These are phyloP conservation scores for Nomada goodeniana DNA, from an alignment of 2,888 invertebrate genomes.

Conservation along the genomic window DNA sequence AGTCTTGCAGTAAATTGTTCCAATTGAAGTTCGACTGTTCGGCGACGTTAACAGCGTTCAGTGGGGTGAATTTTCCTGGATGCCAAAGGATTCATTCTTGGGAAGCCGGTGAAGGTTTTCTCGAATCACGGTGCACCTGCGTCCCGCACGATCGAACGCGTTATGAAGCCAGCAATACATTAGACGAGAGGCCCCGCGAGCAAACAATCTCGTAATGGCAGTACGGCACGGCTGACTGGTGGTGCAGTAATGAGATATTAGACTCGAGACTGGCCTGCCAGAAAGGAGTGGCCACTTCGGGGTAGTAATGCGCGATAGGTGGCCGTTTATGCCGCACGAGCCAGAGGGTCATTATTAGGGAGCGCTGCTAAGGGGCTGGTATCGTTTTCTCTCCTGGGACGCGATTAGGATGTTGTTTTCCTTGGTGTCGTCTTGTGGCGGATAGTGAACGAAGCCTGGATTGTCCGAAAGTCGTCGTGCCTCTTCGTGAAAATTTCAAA, in stretches of 20 bases:
- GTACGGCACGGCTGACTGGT: conserved; percentile 81
- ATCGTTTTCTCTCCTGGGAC: conserved; percentile 83
- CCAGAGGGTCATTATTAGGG: conserved; percentile 78
- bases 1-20: too few relatives aligned
- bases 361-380: conserved; percentile 78
- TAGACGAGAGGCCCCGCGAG: conserved; percentile 78
- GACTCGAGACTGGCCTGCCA: conserved; percentile 76
- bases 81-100: too few relatives aligned
- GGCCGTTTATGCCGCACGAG: conserved; percentile 70
- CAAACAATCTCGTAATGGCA: conserved; percentile 84
- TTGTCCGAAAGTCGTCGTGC: conserved; percentile 45
- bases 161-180: conserved; percentile 75
- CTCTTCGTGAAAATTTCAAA: background rate
- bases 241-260: conserved; percentile 84
- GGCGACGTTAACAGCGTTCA: too few relatives aligned
- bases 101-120: background rate
- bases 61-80: too few relatives aligned
- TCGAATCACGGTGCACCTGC: conserved; percentile 52
- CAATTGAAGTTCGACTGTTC: too few relatives aligned
- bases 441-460: background rate
- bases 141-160: conserved; percentile 62
- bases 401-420: conserved; percentile 81
- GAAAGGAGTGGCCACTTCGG: conserved; percentile 83
- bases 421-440: conserved; percentile 33
- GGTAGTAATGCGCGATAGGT: conserved; percentile 79